These are phyloP conservation scores for Prosapia bicincta DNA, from an alignment of 2,888 invertebrate genomes.

Conservation along the genomic window DNA sequence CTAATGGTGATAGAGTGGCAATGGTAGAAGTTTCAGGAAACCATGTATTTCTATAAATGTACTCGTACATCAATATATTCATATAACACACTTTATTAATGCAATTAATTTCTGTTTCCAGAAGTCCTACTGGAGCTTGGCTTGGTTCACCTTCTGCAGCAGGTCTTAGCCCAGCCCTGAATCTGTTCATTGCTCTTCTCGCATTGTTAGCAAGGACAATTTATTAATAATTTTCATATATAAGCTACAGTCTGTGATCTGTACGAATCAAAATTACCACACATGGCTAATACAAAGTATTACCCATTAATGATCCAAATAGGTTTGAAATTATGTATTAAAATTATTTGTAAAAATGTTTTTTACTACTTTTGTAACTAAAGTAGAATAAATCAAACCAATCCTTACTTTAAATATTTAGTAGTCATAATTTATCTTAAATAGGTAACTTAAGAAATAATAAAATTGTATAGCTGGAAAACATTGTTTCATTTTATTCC, in stretches of 20 bases:
- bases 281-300: not conserved
- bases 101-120: not conserved
- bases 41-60: too few species aligned
- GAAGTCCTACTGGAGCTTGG: not conserved
- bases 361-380: not conserved
- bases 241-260: not conserved
- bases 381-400: not conserved
- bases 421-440: not conserved
- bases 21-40: too few species aligned
- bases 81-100: too few species aligned
- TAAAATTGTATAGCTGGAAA: not conserved
- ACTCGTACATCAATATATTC: too few species aligned
- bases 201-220: not conserved
- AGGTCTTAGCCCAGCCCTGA: not conserved
- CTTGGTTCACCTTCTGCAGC: not conserved
- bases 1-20: too few species aligned
- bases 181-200: not conserved
- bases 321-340: not conserved
- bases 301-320: not conserved
- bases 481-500: not conserved
- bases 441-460: not conserved
- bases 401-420: not conserved
- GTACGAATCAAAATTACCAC: not conserved
- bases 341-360: slow-evolving; percentile 2
- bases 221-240: not conserved